Evolutionary conservation across 2,888 invertebrate genomes (phyloP), one percentile per base, ranked within the genome.

Genomic region (Eupithecia subumbrata): DNA sequence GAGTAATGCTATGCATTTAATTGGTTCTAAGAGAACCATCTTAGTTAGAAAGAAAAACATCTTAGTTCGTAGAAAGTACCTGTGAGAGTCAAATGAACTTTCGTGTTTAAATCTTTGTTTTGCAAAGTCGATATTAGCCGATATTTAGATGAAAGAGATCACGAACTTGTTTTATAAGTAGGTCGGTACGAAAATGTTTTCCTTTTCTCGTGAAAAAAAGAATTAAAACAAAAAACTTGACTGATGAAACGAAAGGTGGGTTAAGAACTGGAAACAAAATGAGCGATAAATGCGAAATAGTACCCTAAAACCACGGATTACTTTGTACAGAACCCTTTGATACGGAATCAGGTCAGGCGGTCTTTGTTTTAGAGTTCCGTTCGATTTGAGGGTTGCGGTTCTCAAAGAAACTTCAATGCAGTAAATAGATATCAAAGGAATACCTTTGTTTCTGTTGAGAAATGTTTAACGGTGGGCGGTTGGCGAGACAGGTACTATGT

Each of bases 341-440:
- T 78, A 63, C 60, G 25, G 71, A 77, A 79, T 79, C 76, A 66
- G 80, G 80, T 81, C 82, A 80, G 81, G 79, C 72, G 74, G 76
- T 78, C 79, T 76, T 79, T 79, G 81, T 82, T 82, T 80, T 79
- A 79, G 76, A 79, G 77, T 78, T 75, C 73, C 64, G 77, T 75
- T 75, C 77, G 80, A 80, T 79, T 79, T 67, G 77, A 72, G 73
- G 66, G 72, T 69, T 74, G 77, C 68, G 77, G 79, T 72, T 72
- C 64, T 76, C 76, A 79, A 81, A 80, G 76, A 69, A 72, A 69
- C 64, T 71, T 66, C 67, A 56, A 43, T 64, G 60, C 70, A 48
- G 60, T 72, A 72, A 76, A 75, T 48, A 72, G 74, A 72, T 72
- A 72, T 74, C 77, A 77, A 77, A 77, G 74, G 72, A 74, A 72